These are phyloP conservation scores for Cyphomyrus plagiostoma DNA, from an alignment of 2,113 vertebrate genomes.

Conservation along the genomic window DNA sequence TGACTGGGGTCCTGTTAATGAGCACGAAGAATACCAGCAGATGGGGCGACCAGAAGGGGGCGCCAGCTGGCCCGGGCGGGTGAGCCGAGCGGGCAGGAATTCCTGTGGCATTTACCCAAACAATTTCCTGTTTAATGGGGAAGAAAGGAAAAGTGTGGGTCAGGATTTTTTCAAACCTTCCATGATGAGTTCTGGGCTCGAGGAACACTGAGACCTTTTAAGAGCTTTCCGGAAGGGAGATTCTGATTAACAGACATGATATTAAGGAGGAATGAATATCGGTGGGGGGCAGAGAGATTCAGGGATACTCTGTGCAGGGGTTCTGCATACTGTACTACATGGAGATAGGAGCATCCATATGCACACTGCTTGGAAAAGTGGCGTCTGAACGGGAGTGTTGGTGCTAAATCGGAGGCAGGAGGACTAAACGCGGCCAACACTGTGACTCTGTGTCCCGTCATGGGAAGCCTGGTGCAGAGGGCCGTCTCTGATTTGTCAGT, in stretches of 20 bases:
- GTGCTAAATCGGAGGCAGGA: neutral
- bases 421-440: neutral
- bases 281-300: constrained; percentile 75
- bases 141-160: constrained; percentile 70
- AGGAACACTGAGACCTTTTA: constrained; percentile 78
- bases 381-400: neutral
- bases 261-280: constrained; percentile 76
- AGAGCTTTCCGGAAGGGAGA: constrained; percentile 79
- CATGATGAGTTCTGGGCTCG: constrained; percentile 82
- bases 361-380: neutral
- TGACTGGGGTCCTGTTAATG: constrained; percentile 69
- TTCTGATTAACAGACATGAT: constrained; percentile 83
- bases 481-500: neutral
- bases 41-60: constrained; percentile 68
- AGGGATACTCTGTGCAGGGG: constrained; percentile 75
- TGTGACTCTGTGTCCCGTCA: neutral
- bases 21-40: constrained; percentile 73
- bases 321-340: constrained; percentile 45
- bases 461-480: neutral
- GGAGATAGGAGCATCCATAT: neutral
- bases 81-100: constrained; percentile 61
- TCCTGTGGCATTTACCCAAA: constrained; percentile 79
- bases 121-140: constrained; percentile 81
- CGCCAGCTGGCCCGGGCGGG: constrained; percentile 67
- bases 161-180: constrained; percentile 84